Base-by-base conservation (phyloP, 2,113 vertebrate genomes). In the Papio anubis region DNA sequence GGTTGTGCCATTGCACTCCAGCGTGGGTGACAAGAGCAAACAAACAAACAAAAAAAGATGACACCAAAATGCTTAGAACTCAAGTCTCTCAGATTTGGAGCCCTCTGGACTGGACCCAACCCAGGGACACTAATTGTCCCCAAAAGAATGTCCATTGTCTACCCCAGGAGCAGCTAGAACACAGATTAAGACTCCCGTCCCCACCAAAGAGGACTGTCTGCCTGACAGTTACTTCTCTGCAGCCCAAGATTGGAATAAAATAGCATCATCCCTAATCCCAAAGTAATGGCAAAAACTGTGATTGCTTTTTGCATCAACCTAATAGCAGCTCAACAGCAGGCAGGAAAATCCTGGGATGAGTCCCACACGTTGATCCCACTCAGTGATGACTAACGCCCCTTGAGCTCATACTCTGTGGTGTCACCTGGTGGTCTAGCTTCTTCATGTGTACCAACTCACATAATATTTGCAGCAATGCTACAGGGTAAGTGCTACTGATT, bases 371-470 rank as follows among this genome's bases (percentile, higher is more conserved):
- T 23, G 55, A 45, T 72, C 38, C 25, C 13, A 0, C 25, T 86
- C 61, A 27, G 6, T 16, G n/a, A 70, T 0, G 38, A 43, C 78
- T 57, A 35, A 12, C 13, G 2, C n/a, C 13, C 50, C 11, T 3
- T 6, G 57, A 57, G n/a, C 17, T 35, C 18, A 32, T 5, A 8
- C 18, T 25, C 73, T 6, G 1, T 14, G 1, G 3, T 10, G 6
- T 48, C 27, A 61, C 2, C 6, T 25, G 13, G 9, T 35, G 9
- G 0, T 13, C 89, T 40, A 10, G 32, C 17, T 32, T 66, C 61
- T 59, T 40, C 7, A 21, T 8, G 38, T 7, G 25, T 1, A 2
- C 18, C 3, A 40, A 72, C 23, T 32, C 20, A 3, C 21, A 23
- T 12, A 57, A 86, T 57, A 35, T 57, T 12, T 35, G 32, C 43